Percentiles rank a stretch among this genome's conserved stretches.
Conservation (phyloP, 2,113 vertebrate species). For the Oxygymnocypris stewartii region DNA sequence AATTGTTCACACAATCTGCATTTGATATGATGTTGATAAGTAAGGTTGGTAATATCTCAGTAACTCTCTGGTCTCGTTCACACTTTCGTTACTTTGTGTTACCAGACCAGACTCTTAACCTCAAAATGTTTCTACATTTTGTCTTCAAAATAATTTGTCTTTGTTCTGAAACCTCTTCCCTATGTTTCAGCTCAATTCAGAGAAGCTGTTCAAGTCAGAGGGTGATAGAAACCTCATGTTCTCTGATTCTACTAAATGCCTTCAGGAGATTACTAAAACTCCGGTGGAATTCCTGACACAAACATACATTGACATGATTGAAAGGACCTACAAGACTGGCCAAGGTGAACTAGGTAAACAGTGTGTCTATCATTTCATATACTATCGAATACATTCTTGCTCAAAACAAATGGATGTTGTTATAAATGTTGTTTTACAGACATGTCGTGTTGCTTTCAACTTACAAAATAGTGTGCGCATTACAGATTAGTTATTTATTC, state of each 20-base stretch:
- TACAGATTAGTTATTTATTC: background rate
- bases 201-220: constrained; percentile 66
- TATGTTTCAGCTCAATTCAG: constrained; percentile 60
- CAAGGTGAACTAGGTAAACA: constrained; percentile 68
- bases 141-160: background rate
- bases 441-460: background rate
- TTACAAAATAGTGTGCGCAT: background rate
- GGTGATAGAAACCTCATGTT: constrained; percentile 75
- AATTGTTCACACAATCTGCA: background rate
- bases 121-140: too few species aligned
- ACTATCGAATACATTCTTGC: background rate
- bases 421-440: background rate
- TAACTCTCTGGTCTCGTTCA: background rate
- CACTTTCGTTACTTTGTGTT: background rate
- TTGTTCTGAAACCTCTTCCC: background rate
- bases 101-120: background rate
- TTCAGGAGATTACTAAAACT: constrained; percentile 63
- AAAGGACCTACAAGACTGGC: constrained; percentile 60
- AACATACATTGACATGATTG: constrained; percentile 60
- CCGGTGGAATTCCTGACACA: constrained; percentile 64
- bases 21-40: background rate
- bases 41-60: background rate
- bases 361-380: background rate
- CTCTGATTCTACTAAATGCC: constrained; percentile 77
- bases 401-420: background rate